Evolutionary conservation across 2,888 invertebrate genomes (phyloP), one percentile per base, ranked within the genome.

Genomic region (Pachliopta kotzebuea): DNA sequence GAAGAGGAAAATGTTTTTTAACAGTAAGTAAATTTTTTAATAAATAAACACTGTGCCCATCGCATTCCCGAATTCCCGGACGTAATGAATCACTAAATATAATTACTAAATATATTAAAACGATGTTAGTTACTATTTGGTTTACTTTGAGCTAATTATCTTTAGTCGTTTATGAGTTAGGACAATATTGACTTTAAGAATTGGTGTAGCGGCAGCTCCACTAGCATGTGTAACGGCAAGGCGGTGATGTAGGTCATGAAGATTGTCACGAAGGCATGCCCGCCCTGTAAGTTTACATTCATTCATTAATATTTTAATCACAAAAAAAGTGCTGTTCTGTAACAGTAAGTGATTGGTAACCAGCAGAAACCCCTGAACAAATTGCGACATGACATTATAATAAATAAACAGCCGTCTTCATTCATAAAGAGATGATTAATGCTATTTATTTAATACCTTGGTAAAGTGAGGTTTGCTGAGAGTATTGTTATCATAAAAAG

Each of bases 181-280:
- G 56, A 37, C 2, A 56, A 42, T 0, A 31, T 9, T 1, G 23
- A 31, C 37, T 42, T 4, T 18, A 82, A 69, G 67, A 79, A 81
- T 68, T 67, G 76, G 60, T 77, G 81, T 17, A 70, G 56, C 0
- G 85, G 85, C 9, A 77, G 56, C 67, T 85, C 85, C 2, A 85
- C 67, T 29, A 78, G 54, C 17, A 85, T 67, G 63, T 84, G 76
- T 14, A 84, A 72, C 18, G 78, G 79, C 11, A 85, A 9, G 4
- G 85, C 79, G 6, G 75, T 68, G 17, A 69, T 63, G 71, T 80
- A 82, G 0, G 77, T 77, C 67, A 77, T 64, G 42, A 77, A 70
- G 45, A 80, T 70, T 20, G 83, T 79, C 20, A 66, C 52, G 7
- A 80, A 68, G 75, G 77, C 77, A 65, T 80, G 79, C 1, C 75